A percentile compares a stretch with the other conserved stretches of the same genome.
phyloP scores from a whole-genome alignment of 2,888 invertebrate species.

The Cryptosula pallasiana region DNA sequence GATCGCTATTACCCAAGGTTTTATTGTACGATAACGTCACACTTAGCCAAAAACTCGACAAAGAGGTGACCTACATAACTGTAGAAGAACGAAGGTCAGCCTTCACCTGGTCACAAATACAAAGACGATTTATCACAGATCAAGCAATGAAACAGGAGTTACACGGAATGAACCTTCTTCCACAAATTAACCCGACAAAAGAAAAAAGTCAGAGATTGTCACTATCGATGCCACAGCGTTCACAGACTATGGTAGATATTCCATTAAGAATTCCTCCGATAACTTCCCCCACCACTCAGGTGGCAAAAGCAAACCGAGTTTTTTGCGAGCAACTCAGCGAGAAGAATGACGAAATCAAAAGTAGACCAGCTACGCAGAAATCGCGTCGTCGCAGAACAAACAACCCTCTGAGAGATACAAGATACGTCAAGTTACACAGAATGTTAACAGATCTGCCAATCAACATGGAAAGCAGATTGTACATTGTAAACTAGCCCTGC shows the following conservation, averaged over 20 bases:
- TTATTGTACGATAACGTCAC: constrained; percentile 44
- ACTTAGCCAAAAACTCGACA: constrained; percentile 41
- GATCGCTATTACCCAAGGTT: constrained; percentile 39
- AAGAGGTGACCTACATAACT: not conserved
- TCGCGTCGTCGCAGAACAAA: not conserved
- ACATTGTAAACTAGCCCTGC: constrained; percentile 9
- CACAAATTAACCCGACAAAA: constrained; percentile 2
- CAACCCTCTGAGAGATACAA: constrained; percentile 19
- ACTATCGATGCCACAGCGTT: not conserved
- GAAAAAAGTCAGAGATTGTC: not conserved
- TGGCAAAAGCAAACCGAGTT: not conserved
- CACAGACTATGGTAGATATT: not conserved
- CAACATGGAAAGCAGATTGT: not conserved
- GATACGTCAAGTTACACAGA: constrained; percentile 6
- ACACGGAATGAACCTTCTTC: constrained; percentile 4
- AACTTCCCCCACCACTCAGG: constrained; percentile 3
- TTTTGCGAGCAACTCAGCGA: not conserved
- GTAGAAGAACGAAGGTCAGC: constrained; percentile 8
- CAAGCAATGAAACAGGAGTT: constrained; percentile 15
- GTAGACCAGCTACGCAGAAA: not conserved
- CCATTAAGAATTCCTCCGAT: not conserved
- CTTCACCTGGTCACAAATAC: constrained; percentile 12
- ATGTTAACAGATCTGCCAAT: constrained; percentile 4
- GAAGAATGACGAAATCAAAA: not conserved
- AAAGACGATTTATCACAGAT: constrained; percentile 18